Evolutionary conservation across 1,140 invertebrate genomes (phyloP), one percentile per base, ranked within the genome.

Genomic region (Nixonia krombeini): DNA sequence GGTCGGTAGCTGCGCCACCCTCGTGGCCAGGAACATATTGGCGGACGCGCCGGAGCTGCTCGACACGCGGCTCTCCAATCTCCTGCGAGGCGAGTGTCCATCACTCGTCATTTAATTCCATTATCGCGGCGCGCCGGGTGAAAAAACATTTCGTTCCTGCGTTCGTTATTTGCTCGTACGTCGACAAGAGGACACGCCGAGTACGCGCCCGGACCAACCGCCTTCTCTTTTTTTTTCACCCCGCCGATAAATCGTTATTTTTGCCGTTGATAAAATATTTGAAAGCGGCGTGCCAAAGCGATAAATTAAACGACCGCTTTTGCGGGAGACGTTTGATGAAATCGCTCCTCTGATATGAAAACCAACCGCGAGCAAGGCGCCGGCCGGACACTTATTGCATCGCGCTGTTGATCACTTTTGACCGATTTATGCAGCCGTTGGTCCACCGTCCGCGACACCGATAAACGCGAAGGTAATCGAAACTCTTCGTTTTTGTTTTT

Each of bases 1-100:
- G 13, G 90, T 93, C 12, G 93, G 93, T 10, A 94, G 92, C 5
- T 94, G 93, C 79, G 85, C 88, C 28, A 92, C 91, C 1, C 78
- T 94, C 18, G 78, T 91, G 2, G 86, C 88, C 37, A 85, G 85
- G 52, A 82, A 86, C 63, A 73, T 90, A n/a, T 50, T 90, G 9
- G 41, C 70, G 18, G 72, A 47, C 7, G 61, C 73, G 41, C 70
- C 75, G 17, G 65, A 70, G 5, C 18, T 77, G 1, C 2, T 83
- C 0, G 68, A 78, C 21, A 4, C 26, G 0, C 70, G 73, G 18
- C 41, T 83, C 15, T 52, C 62, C 12, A 72, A 64, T 56, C 72
- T 85, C n/a, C 63, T 84, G 6, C 56, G 67, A 75, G 84, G 84
- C 56, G 70, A 80, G 64, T 61, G 41, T 49, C 55, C 41, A 50